Evolutionary conservation across 2,888 invertebrate genomes (phyloP).

Genomic region (Drosophila limbata): DNA sequence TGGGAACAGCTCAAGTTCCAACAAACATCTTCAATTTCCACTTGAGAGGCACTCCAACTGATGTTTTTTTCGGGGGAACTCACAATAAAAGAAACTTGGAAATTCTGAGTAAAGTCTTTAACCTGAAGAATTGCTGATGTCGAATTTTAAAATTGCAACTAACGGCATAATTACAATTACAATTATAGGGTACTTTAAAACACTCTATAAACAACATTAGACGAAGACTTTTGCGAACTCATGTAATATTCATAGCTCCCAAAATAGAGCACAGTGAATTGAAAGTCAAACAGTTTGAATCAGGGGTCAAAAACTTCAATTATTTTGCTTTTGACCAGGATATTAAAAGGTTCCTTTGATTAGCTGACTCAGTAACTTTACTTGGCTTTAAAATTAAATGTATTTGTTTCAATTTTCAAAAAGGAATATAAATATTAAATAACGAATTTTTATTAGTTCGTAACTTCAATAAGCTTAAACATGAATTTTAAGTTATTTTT

Average conservation of each 20-base stretch:
- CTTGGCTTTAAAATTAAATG: too few species aligned
- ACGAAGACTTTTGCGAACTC: constrained; percentile 22
- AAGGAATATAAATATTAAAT: too few species aligned
- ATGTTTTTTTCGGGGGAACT: constrained; percentile 29
- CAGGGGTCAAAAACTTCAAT: constrained; percentile 14
- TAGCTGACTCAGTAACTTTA: too few species aligned
- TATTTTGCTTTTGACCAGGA: background rate
- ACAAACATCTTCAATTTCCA: constrained; percentile 41
- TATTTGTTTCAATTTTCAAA: too few species aligned
- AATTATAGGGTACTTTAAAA: background rate
- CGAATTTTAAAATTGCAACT: constrained; percentile 9
- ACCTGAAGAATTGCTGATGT: constrained; percentile 28
- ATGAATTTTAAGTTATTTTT: too few species aligned
- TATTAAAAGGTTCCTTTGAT: too few species aligned
- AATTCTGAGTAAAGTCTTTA: constrained; percentile 43
- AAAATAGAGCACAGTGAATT: too few species aligned
- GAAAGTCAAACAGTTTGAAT: constrained; percentile 31
- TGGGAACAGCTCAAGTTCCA: constrained; percentile 26
- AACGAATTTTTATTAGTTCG: too few species aligned
- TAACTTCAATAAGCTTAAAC: too few species aligned
- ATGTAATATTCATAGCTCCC: constrained; percentile 51
- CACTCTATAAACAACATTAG: background rate
- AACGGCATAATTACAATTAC: background rate
- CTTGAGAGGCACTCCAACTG: constrained; percentile 30
- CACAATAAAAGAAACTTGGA: constrained; percentile 21